These are phyloP conservation scores for Ecdyonurus torrentis DNA, from an alignment of 2,888 invertebrate species.

Conservation along the genomic window DNA sequence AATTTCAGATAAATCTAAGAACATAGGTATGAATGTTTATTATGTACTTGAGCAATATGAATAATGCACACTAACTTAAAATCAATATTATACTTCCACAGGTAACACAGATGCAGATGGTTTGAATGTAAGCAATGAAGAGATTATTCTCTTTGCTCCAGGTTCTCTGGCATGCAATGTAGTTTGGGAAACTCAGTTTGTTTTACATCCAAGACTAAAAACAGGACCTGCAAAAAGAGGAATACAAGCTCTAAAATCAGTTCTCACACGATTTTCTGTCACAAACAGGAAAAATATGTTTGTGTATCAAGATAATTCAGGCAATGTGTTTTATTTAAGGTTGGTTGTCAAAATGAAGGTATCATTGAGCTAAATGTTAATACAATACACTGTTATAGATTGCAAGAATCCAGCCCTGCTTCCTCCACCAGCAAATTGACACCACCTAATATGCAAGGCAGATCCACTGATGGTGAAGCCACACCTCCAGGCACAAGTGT, in stretches of 20 bases:
- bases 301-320: slow-evolving; percentile 46
- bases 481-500: slow-evolving; percentile 21
- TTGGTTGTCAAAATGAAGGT: slow-evolving; percentile 12
- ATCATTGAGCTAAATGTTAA: background rate
- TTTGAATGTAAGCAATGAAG: too few relatives aligned
- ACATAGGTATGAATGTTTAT: background rate
- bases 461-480: background rate
- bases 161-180: slow-evolving; percentile 57
- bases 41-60: background rate
- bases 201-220: slow-evolving; percentile 51
- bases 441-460: slow-evolving; percentile 19
- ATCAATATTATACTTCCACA: too few relatives aligned
- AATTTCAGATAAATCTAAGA: slow-evolving; percentile 7
- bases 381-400: slow-evolving; percentile 16
- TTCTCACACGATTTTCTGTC: slow-evolving; percentile 50
- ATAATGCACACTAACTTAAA: too few relatives aligned
- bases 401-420: slow-evolving; percentile 23
- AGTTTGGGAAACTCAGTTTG: slow-evolving; percentile 53
- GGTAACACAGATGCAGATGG: too few relatives aligned
- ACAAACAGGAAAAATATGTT: slow-evolving; percentile 59
- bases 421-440: slow-evolving; percentile 21
- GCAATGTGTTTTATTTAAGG: slow-evolving; percentile 43
- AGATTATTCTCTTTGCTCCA: too few relatives aligned
- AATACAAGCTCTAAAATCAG: slow-evolving; percentile 43
- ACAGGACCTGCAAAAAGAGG: slow-evolving; percentile 39